Evolutionary conservation across 2,888 invertebrate genomes (phyloP).

Genomic region (Lasiommata megera): DNA sequence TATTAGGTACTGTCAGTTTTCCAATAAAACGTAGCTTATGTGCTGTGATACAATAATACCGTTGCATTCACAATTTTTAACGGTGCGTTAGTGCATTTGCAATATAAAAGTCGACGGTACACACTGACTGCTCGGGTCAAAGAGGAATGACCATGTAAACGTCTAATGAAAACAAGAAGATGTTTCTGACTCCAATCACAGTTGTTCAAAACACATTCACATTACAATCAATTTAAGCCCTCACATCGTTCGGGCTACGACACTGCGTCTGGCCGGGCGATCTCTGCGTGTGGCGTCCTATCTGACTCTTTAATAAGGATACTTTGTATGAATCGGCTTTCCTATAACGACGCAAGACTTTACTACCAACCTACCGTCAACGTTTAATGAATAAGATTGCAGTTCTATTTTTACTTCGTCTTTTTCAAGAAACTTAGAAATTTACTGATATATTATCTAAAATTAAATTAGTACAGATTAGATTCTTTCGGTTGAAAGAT

Average conservation of each 20-base stretch:
- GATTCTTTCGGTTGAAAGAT: no score
- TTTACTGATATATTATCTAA: neutral
- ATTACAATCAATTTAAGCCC: constrained; percentile 77
- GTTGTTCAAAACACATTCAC: constrained; percentile 65
- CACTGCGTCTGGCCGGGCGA: constrained; percentile 59
- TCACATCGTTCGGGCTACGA: constrained; percentile 56
- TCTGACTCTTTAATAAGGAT: constrained; percentile 61
- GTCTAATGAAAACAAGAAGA: constrained; percentile 65
- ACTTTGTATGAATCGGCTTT: constrained; percentile 30
- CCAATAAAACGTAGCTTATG: neutral
- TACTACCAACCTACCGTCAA: constrained; percentile 7
- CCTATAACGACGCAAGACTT: constrained; percentile 24
- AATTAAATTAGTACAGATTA: neutral
- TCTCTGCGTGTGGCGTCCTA: constrained; percentile 65
- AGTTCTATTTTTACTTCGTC: neutral
- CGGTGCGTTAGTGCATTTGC: constrained; percentile 35
- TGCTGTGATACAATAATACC: neutral
- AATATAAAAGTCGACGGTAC: constrained; percentile 49
- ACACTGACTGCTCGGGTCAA: constrained; percentile 63
- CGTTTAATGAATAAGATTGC: neutral
- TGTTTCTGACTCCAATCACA: constrained; percentile 69
- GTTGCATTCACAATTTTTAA: constrained; percentile 1
- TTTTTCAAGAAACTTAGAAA: neutral
- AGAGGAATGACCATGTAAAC: constrained; percentile 77
- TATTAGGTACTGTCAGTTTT: neutral